Base-by-base conservation (phyloP, 2,113 vertebrate genomes). In the Rutilus rutilus region DNA sequence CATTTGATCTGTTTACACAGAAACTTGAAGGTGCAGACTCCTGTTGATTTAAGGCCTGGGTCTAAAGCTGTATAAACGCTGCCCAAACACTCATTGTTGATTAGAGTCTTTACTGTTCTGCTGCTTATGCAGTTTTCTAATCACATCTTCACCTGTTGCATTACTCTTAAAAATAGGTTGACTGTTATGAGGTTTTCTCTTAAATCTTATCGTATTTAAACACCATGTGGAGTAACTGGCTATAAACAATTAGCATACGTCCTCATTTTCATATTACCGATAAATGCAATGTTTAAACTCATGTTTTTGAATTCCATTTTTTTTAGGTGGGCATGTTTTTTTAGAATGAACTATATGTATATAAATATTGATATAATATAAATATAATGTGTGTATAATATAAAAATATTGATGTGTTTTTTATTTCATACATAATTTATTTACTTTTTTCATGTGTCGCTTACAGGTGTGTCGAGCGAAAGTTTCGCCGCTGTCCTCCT, bases 401-500 rank as follows among this genome's bases (percentile, higher is more conserved):
- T 50, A 52, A 17, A 52, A 52, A 52, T 17, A 52, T 5, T 52
- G 5, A 9, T 69, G 0, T 21, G 21, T 21, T 57, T 57, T 23
- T 0, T 15, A 3, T 25, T 23, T 2, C 3, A 2, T 45, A 6
- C 23, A 39, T 42, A 8, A 1, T 6, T 11, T 23, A 23, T 0
- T 69, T 5, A 17, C 1, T 39, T 23, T 25, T 47, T 25, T 47
- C 23, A 54, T 54, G 15, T n/a, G 1, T 36, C 19, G 7, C 1
- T n/a, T 10, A 33, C 85, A 98, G 98, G 92, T 99, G 98, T 82
- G 95, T 98, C 0, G 94, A 97, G 59, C 97, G 95, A 86, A 97
- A 95, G 86, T 99, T 97, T 92, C 95, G 89, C 62, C 97, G 95
- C 59, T 99, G 97, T 5, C 97, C 98, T 0, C 90, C 94, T 0